Conservation (phyloP, 2,888 invertebrate genomes). For the Eupithecia subfuscata region DNA sequence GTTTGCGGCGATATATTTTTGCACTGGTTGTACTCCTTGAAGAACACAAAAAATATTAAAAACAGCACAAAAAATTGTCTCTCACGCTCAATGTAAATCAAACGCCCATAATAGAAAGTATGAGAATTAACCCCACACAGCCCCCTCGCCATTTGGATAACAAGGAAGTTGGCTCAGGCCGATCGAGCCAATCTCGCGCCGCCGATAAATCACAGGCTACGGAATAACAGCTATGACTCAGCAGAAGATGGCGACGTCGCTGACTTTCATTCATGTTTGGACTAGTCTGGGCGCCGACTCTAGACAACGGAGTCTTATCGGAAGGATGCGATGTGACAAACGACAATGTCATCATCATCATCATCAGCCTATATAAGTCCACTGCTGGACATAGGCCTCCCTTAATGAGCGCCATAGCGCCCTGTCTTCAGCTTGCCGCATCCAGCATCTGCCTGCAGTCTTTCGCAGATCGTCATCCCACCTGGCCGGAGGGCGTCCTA, state of each 20-base stretch:
- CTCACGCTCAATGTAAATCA: neutral
- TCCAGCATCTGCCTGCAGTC: too few species aligned
- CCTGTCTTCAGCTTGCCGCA: too few species aligned
- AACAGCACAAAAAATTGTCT: neutral
- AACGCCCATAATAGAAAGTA: neutral
- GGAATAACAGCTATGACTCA: conserved; percentile 33
- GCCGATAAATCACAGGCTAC: conserved; percentile 39
- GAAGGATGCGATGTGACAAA: neutral
- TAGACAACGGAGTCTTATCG: neutral
- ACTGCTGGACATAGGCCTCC: too few species aligned
- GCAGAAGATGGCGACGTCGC: conserved; percentile 23
- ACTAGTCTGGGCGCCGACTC: conserved; percentile 13
- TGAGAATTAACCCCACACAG: neutral
- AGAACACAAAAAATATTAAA: neutral
- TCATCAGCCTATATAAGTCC: too few species aligned
- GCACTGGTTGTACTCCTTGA: neutral
- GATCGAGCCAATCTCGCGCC: conserved; percentile 36
- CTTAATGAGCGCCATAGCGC: too few species aligned
- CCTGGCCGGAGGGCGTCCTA: too few species aligned
- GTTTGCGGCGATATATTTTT: neutral
- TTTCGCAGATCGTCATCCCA: too few species aligned
- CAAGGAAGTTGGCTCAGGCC: conserved; percentile 20
- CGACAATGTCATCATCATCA: too few species aligned
- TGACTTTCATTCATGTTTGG: conserved; percentile 27
- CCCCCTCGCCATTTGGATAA: conserved; percentile 6